These are phyloP conservation scores for Phainopepla nitens DNA, from an alignment of 2,113 vertebrate genomes.

Conservation along the genomic window DNA sequence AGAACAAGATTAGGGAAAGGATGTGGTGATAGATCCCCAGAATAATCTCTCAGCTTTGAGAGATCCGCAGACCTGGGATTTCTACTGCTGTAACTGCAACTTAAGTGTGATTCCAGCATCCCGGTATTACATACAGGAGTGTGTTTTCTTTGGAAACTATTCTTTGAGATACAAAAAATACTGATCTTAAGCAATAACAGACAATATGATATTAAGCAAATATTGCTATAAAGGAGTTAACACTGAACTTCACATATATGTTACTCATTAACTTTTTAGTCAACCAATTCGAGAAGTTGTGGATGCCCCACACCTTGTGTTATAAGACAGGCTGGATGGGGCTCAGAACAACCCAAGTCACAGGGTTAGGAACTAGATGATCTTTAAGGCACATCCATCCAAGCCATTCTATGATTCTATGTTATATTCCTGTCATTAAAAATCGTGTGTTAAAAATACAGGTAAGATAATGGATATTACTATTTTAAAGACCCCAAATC, in stretches of 20 bases:
- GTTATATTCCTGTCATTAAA: not conserved
- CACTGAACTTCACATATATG: not conserved
- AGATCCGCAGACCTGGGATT: not conserved
- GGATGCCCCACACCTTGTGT: too few relatives aligned
- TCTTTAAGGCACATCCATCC: not conserved
- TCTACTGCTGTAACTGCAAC: not conserved
- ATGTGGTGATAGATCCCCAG: not conserved
- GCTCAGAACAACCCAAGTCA: not conserved
- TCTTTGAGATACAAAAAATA: not conserved
- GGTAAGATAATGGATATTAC: not conserved
- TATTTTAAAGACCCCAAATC: fast-evolving
- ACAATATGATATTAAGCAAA: not conserved
- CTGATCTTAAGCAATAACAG: not conserved
- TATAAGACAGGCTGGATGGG: not conserved
- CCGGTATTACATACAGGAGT: not conserved
- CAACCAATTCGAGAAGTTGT: not conserved
- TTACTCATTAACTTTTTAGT: not conserved
- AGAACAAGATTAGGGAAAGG: not conserved
- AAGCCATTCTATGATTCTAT: not conserved
- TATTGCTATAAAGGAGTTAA: not conserved
- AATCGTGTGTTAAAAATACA: not conserved
- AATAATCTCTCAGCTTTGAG: not conserved
- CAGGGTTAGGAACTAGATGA: not conserved
- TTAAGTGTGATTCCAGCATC: not conserved
- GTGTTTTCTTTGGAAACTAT: not conserved